These are phyloP conservation scores for Frankliniella fusca DNA, from an alignment of 2,888 invertebrate species.

Conservation along the genomic window DNA sequence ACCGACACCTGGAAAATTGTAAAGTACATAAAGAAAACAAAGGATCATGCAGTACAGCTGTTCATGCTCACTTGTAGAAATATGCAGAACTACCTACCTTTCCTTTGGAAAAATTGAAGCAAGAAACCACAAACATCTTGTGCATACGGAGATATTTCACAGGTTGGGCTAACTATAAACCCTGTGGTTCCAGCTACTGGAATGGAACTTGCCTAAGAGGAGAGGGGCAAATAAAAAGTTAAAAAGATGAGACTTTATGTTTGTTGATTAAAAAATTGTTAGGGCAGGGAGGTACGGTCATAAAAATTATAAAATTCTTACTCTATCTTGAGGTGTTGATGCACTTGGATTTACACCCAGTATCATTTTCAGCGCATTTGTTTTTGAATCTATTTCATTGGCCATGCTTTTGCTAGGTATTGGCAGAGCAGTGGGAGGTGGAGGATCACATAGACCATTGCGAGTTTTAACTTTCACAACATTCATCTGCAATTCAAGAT, in stretches of 20 bases:
- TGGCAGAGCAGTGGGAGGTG: neutral
- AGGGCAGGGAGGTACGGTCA: neutral
- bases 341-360: neutral
- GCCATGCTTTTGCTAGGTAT: neutral
- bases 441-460: neutral
- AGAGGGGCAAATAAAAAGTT: too few relatives aligned
- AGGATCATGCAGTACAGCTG: too few relatives aligned
- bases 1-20: neutral
- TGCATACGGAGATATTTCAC: neutral
- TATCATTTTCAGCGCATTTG: neutral
- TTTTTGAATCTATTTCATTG: neutral
- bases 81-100: neutral
- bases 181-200: neutral
- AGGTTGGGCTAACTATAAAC: neutral
- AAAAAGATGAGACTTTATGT: too few relatives aligned
- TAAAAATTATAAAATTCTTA: neutral
- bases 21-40: neutral
- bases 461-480: neutral
- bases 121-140: constrained; percentile 1
- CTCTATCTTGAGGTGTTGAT: neutral
- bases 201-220: neutral
- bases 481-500: neutral
- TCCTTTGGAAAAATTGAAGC: neutral
- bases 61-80: neutral
- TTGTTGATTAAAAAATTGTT: too few relatives aligned